These are phyloP conservation scores for Colius striatus DNA, from an alignment of 2,113 vertebrate genomes.

Conservation along the genomic window DNA sequence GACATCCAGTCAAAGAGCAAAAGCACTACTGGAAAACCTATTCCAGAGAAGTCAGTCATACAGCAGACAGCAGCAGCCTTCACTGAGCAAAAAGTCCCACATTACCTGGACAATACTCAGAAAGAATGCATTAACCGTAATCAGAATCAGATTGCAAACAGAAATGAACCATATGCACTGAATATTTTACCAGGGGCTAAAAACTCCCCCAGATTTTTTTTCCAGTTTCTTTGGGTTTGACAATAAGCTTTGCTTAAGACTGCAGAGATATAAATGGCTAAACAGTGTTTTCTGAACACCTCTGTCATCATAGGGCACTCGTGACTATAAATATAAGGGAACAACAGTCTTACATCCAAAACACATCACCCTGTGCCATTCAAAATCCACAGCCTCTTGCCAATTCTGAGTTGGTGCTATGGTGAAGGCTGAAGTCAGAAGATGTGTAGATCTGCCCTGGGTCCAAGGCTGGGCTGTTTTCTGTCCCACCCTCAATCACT, in stretches of 20 bases:
- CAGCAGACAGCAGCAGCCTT: background rate
- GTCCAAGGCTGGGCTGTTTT: background rate
- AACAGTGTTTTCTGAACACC: background rate
- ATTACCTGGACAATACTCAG: background rate
- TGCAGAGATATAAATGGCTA: background rate
- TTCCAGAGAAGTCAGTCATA: background rate
- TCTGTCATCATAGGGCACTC: background rate
- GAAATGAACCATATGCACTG: background rate
- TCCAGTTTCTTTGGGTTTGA: background rate
- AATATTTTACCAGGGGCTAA: background rate
- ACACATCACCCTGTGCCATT: background rate
- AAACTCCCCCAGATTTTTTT: background rate
- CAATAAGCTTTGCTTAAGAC: background rate
- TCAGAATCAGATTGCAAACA: background rate
- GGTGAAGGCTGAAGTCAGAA: background rate
- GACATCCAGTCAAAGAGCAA: background rate
- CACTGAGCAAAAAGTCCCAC: background rate
- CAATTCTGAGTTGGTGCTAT: background rate
- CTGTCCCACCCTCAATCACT: background rate
- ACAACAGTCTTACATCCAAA: background rate
- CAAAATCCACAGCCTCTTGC: background rate
- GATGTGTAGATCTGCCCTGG: background rate
- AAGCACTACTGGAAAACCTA: background rate
- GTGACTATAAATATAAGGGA: background rate
- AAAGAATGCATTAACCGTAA: background rate